Evolutionary conservation across 2,113 vertebrate species (phyloP), one percentile per base, ranked within the genome.

Genomic region (Microtus richardsoni): DNA sequence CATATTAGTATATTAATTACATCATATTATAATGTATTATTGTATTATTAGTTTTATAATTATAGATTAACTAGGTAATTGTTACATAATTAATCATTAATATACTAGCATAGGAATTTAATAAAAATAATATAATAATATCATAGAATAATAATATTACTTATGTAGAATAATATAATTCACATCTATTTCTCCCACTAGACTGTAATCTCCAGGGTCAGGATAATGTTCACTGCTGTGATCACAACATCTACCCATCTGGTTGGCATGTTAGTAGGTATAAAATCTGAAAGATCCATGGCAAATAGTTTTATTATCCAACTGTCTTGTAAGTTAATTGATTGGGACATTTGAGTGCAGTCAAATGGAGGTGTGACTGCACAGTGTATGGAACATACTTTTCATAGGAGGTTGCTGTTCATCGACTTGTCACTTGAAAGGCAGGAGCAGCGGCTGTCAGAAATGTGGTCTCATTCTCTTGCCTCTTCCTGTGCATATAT

Each of bases 241-340:
- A n/a, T 30, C 19, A 26, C 64, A 64, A 26, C 58, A 64, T 75
- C 24, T 22, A 84, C 66, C 41, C 77, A 64, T 36, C 36, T 44
- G 16, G 14, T n/a, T 60, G 49, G 14, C 11, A 49, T n/a, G 39
- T 78, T 74, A 74, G 5, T 28, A 90, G 14, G 21, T 44, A 60
- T 26, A 82, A 82, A 86, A 82, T 93, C 14, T 52, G 64, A 77
- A n/a, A 87, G 7, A 66, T 58, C 52, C 49, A 5, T 64, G 79
- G 11, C 24, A 68, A 91, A 92, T 88, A 78, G 52, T 62, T 52
- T 96, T 75, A 88, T 92, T 60, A 73, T 33, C 47, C 14, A 58
- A 75, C 17, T 39, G 1, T 1, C 58, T 7, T 58, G 30, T 9
- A 68, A 36, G 36, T 66, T 80, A 71, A 36, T 71, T 77, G 28